A percentile compares a stretch with the other conserved stretches of the same genome.
These are phyloP conservation scores for Conomelus anceps DNA, from an alignment of 2,888 invertebrate genomes.

Conservation along the genomic window DNA sequence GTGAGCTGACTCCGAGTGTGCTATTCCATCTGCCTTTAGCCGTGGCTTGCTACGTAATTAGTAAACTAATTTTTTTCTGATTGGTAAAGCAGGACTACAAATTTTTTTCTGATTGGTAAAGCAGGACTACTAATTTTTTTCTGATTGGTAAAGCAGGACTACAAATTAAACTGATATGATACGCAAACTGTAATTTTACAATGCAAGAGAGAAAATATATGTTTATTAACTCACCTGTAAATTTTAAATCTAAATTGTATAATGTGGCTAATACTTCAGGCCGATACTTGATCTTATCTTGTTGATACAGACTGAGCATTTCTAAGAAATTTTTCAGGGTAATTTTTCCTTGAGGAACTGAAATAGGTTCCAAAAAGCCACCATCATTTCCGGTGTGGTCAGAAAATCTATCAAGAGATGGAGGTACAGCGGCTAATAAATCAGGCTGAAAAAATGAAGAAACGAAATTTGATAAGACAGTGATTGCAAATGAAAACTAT, in stretches of 20 bases:
- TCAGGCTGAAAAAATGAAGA: not conserved
- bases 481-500: too few species aligned
- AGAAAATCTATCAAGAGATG: not conserved
- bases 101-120: too few species aligned
- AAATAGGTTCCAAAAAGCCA: not conserved
- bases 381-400: not conserved
- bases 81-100: too few species aligned
- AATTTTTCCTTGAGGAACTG: not conserved
- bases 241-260: not conserved
- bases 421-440: not conserved
- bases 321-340: not conserved
- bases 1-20: too few species aligned
- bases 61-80: too few species aligned
- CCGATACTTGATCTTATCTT: not conserved
- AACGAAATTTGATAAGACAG: too few species aligned
- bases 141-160: too few species aligned
- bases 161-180: too few species aligned
- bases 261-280: not conserved
- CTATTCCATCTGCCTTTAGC: too few species aligned
- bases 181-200: too few species aligned
- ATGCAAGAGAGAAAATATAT: not conserved
- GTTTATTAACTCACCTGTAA: not conserved
- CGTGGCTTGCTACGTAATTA: too few species aligned
- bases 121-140: too few species aligned
- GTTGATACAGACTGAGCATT: not conserved